These are phyloP conservation scores for Anguilla pacifica DNA, from an alignment of 2,797 vertebrate species.

Conservation along the genomic window DNA sequence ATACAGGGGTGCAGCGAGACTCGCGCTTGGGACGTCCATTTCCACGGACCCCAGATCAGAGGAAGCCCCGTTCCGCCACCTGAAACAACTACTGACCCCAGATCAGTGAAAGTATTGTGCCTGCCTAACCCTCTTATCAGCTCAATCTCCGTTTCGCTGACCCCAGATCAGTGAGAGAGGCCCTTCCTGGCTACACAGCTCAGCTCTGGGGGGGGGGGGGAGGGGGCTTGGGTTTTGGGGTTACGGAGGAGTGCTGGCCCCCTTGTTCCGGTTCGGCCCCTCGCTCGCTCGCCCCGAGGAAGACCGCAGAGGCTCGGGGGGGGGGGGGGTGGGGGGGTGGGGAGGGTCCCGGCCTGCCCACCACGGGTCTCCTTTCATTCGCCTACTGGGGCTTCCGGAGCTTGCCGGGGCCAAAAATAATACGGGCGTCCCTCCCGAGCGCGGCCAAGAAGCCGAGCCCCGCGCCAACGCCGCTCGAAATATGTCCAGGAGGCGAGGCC, in stretches of 20 bases:
- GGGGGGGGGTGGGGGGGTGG: not conserved
- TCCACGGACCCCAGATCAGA: not conserved
- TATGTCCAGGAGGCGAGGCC: constrained; percentile 4
- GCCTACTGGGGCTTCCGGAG: not conserved
- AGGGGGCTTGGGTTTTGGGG: not conserved
- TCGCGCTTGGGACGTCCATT: not conserved
- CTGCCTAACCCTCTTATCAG: not conserved
- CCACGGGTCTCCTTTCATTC: not conserved
- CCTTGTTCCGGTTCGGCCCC: not conserved
- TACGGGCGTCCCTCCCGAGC: not conserved
- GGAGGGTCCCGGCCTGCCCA: not conserved
- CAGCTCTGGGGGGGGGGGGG: not conserved
- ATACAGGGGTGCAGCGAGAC: too few relatives aligned
- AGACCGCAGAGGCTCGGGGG: not conserved
- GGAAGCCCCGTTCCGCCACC: not conserved
- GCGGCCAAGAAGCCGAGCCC: constrained; percentile 10
- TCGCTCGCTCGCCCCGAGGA: not conserved
- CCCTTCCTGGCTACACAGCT: too few relatives aligned
- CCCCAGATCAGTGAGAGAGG: not conserved
- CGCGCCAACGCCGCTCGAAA: constrained; percentile 1
- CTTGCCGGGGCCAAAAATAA: constrained; percentile 16
- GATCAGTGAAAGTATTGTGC: not conserved
- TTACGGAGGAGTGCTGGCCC: not conserved
- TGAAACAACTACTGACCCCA: not conserved
- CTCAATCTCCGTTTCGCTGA: not conserved